Evolutionary conservation across 2,888 invertebrate species (phyloP), one percentile per base, ranked within the genome.

Genomic region (Imbricaverruca yamaguchii): DNA sequence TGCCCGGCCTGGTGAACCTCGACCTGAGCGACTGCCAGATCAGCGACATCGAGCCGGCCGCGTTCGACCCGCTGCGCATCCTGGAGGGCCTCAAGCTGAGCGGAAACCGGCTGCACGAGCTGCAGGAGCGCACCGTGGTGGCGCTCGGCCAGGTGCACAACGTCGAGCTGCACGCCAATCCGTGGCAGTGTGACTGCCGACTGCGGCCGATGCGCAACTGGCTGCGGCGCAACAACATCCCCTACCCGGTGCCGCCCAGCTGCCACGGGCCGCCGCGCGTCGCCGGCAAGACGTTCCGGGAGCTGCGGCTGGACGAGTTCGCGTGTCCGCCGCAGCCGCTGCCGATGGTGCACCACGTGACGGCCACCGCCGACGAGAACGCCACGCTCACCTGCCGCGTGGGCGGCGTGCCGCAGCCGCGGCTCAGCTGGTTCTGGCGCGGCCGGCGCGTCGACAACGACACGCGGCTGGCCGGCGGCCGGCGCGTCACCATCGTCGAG

Each of bases 181-280:
- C 94, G 0, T 95, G 95, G 95, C 91, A 92, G 83, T 96, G 96
- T 86, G 95, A 95, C 86, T 96, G 95, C 86, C 91, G 93, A 55
- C 87, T 95, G 82, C 89, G 94, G 81, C 92, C 93, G 82, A 91
- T 94, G 82, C 94, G 94, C 87, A 89, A 92, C 85, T 95, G 94
- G 94, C 88, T 95, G 83, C 91, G 91, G 80, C 91, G 92, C 85
- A 84, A 84, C 80, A 86, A 86, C 86, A 90, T 93, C 67, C 92
- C 93, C 6, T 91, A 92, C 85, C 90, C 92, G 25, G 91, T 94
- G 80, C 91, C 93, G 12, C 95, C 95, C 0, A 88, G 91, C 57
- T 96, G 96, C 86, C 84, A 92, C 77, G 83, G 84, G 56, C 87
- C 87, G 15, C 78, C 82, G 57, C 83, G 85, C 84, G 83, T 86